A percentile compares a stretch with the other conserved stretches of the same genome.
Evolutionary conservation across 2,888 invertebrate genomes (phyloP).

Genomic region (Thymelicus lineola): DNA sequence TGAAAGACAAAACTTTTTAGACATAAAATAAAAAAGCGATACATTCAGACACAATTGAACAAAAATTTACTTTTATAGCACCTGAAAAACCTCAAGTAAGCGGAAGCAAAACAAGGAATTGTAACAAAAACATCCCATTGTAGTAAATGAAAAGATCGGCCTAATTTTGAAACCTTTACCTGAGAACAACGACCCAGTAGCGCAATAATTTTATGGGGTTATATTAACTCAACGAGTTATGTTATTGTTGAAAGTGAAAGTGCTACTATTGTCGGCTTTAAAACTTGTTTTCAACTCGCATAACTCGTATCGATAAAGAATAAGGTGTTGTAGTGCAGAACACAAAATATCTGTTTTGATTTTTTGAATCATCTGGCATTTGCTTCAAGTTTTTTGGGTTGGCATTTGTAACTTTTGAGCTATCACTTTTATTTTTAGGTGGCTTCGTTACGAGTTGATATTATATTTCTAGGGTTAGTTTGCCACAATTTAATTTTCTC

Average conservation of each 20-base stretch:
- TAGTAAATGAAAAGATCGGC: conserved; percentile 34
- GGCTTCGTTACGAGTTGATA: too few species aligned
- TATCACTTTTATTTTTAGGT: too few species aligned
- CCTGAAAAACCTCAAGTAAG: conserved; percentile 9
- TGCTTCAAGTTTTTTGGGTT: too few species aligned
- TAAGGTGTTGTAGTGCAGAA: too few species aligned
- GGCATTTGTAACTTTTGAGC: too few species aligned
- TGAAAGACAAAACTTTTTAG: background rate
- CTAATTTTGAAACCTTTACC: conserved; percentile 44
- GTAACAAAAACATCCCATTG: conserved; percentile 26
- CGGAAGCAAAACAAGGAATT: conserved; percentile 17
- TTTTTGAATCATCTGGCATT: too few species aligned
- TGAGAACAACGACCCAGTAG: conserved; percentile 41
- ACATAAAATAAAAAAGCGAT: background rate
- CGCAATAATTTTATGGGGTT: conserved; percentile 55
- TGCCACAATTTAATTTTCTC: too few species aligned
- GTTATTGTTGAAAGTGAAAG: conserved; percentile 77
- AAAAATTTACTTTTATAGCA: conserved; percentile 22
- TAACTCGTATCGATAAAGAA: background rate
- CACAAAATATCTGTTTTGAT: too few species aligned
- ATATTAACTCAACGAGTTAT: conserved; percentile 15
- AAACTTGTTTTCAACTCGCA: background rate
- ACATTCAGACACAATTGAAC: background rate
- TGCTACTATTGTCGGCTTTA: conserved; percentile 30
- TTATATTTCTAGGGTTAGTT: too few species aligned